phyloP scores from a whole-genome alignment of 2,113 vertebrate genomes.

The Cervus canadensis region DNA sequence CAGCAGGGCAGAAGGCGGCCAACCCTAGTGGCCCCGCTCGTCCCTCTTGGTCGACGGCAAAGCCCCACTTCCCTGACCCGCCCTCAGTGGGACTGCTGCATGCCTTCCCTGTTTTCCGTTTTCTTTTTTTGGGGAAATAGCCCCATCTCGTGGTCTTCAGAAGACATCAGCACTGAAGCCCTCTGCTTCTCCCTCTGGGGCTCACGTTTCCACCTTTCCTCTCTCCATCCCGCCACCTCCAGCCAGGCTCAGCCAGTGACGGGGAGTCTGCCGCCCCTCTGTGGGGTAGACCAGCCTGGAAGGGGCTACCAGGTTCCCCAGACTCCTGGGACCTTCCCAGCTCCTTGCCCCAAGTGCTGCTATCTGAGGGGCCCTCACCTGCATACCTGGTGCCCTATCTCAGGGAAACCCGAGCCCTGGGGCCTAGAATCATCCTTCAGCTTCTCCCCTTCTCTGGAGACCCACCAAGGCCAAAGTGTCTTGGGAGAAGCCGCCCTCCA shows the following conservation, averaged over 20 bases:
- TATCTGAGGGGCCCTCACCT: neutral
- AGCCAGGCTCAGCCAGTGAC: too few species aligned
- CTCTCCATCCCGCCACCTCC: rapidly evolving
- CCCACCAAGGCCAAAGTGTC: neutral
- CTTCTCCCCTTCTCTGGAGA: neutral
- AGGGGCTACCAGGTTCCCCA: neutral
- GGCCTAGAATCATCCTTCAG: neutral
- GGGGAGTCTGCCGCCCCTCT: neutral
- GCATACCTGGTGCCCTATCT: neutral
- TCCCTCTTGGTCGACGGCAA: neutral
- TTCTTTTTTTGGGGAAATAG: neutral
- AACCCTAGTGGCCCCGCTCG: neutral
- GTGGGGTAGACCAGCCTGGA: neutral
- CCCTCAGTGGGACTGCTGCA: neutral
- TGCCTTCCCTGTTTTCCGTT: neutral
- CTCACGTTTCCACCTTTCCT: rapidly evolving
- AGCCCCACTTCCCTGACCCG: neutral
- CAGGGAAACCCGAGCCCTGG: neutral
- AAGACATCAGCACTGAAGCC: neutral
- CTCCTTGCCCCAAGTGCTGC: neutral
- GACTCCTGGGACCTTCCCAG: neutral
- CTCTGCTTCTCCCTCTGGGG: neutral
- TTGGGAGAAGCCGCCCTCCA: neutral
- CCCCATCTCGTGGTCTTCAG: slow-evolving; percentile 46
- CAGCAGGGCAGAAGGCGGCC: neutral